These are phyloP conservation scores for Peromyscus nudipes DNA, from an alignment of 2,797 vertebrate species.

Conservation along the genomic window DNA sequence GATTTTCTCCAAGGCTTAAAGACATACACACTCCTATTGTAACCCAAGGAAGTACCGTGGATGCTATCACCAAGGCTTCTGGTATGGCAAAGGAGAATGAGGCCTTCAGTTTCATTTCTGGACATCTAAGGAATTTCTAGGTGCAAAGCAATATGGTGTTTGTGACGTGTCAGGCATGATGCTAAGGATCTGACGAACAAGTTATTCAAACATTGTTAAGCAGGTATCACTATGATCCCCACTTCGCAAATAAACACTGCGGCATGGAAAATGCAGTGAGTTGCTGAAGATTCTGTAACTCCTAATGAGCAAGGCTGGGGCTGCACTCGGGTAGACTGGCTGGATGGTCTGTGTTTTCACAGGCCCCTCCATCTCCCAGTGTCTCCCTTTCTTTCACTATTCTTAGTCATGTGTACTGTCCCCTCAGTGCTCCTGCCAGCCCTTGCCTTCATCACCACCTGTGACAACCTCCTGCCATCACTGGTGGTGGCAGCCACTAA, in stretches of 20 bases:
- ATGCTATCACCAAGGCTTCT: neutral
- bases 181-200: neutral
- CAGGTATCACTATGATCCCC: neutral
- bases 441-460: neutral
- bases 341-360: neutral
- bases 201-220: neutral
- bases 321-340: neutral
- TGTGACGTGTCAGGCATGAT: neutral
- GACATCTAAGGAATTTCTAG: neutral
- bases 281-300: neutral
- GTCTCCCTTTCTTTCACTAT: neutral
- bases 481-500: neutral
- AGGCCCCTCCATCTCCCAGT: neutral
- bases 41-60: neutral
- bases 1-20: constrained; percentile 61
- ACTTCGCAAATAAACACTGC: neutral
- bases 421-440: neutral
- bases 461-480: neutral
- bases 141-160: neutral
- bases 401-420: neutral
- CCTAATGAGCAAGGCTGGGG: neutral
- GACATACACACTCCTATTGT: constrained; percentile 20
- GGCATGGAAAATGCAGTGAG: neutral
- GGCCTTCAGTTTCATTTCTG: neutral
- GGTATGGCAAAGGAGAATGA: neutral